Evolutionary conservation across 2,888 invertebrate genomes (phyloP), one percentile per base, ranked within the genome.

Genomic region (Drosophila paramelanica): DNA sequence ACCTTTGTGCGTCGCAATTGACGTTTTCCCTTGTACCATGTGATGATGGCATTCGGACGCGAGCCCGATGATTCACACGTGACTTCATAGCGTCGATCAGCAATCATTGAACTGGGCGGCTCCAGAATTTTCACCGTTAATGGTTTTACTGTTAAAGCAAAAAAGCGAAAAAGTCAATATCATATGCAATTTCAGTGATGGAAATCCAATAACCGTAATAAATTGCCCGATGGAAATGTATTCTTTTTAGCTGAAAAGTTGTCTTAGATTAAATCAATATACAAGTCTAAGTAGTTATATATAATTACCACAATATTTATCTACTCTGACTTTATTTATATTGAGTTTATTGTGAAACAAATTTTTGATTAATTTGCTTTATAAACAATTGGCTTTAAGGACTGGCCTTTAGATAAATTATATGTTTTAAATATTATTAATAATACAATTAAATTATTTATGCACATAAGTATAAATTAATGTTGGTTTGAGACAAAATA

Each of bases 11-110:
- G 94, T 88, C 96, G 95, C 76, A 97, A 94, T 90, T 96, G 96
- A 67, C 96, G 94, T 91, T 96, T 96, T 72, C 97, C 97, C 92
- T 97, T 97, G 93, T 96, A 96, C 97, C 97, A 97, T 14, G 97
- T 96, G 92, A 97, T 95, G 91, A 96, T 94, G 31, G 97, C 97
- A 23, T 97, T 95, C 62, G 97, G 97, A 72, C 97, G 94, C 52
- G 97, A 97, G 81, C 97, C 97, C 11, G 96, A 95, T 4, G 97
- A 96, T 92, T 96, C 95, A 90, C 97, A 98, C 57, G 95, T 94
- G 66, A 97, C 95, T 92, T 96, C 96, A 93, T 97, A 97, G 56
- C 96, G 94, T 66, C 96, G 95, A 89, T 97, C 97, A 11, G 97
- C 97, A 52, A 96, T 95, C 89, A 98, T 94, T 47, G 96, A 95